A percentile compares a stretch with the other conserved stretches of the same genome.
phyloP scores from a whole-genome alignment of 1,140 invertebrate genomes.

The Eufriesea mexicana region DNA sequence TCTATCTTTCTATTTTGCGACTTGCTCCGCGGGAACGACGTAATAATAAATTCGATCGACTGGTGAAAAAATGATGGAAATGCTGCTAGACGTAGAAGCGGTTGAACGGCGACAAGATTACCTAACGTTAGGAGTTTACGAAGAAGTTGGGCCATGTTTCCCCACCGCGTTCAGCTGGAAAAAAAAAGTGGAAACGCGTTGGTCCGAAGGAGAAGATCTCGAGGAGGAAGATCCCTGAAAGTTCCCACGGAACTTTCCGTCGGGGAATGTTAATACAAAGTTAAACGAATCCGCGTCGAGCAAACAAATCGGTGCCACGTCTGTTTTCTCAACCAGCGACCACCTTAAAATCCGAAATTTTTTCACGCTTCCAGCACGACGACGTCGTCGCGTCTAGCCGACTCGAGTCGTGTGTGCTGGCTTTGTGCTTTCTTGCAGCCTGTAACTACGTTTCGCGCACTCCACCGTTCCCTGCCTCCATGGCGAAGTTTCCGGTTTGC shows the following conservation, averaged over 20 bases:
- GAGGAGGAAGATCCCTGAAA: background rate
- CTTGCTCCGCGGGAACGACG: background rate
- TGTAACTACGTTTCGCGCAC: constrained; percentile 18
- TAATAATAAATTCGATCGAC: background rate
- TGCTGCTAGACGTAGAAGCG: background rate
- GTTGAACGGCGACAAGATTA: background rate
- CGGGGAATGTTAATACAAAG: constrained; percentile 24
- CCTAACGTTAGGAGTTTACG: background rate
- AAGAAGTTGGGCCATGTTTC: background rate
- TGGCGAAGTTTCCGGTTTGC: constrained; percentile 16
- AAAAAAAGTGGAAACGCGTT: background rate
- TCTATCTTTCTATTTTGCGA: background rate
- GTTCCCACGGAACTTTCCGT: background rate
- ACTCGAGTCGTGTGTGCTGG: background rate
- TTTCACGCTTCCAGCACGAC: background rate
- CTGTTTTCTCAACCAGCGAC: constrained; percentile 6
- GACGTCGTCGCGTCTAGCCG: background rate
- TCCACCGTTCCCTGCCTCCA: background rate
- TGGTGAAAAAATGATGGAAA: background rate
- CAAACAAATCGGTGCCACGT: constrained; percentile 21
- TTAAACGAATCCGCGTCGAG: constrained; percentile 30
- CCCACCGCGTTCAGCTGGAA: background rate
- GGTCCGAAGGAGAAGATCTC: background rate
- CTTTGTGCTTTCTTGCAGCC: constrained; percentile 8
- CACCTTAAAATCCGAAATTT: constrained; percentile 23